Evolutionary conservation across 2,888 invertebrate species (phyloP).

Genomic region (Pseudanteris insignis): DNA sequence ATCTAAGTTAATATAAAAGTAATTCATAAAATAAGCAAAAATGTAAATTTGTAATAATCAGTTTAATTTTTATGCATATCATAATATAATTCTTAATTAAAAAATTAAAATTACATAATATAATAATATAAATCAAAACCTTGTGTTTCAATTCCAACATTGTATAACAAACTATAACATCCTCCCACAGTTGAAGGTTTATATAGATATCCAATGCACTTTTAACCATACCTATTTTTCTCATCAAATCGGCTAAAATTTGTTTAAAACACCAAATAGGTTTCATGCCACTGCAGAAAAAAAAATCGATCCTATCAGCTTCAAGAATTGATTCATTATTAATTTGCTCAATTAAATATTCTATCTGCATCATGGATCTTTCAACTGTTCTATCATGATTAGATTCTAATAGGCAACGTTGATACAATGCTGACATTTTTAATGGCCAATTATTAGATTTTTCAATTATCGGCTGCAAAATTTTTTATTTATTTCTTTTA

Average conservation of each 20-base stretch:
- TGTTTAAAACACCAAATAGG: constrained; percentile 82
- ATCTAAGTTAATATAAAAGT: no score
- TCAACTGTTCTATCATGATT: constrained; percentile 84
- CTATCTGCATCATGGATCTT: constrained; percentile 86
- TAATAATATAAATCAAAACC: constrained; percentile 68
- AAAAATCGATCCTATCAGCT: constrained; percentile 68
- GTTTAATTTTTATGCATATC: no score
- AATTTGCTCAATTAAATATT: constrained; percentile 76
- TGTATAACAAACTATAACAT: constrained; percentile 91
- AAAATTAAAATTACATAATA: neutral
- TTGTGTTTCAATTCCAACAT: constrained; percentile 84
- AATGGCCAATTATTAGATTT: constrained; percentile 73
- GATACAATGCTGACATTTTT: constrained; percentile 77
- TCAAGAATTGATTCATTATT: constrained; percentile 65
- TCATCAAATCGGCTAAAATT: constrained; percentile 80
- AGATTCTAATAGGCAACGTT: constrained; percentile 81
- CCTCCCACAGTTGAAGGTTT: constrained; percentile 86
- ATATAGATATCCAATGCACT: constrained; percentile 83
- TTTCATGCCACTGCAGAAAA: constrained; percentile 78
- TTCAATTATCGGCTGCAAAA: no score
- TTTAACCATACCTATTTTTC: constrained; percentile 84
- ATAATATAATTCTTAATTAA: no score
- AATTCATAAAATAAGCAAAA: neutral
- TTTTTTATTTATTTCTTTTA: no score
- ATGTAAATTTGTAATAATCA: no score